Base-by-base conservation (phyloP, 2,113 vertebrate genomes). In the Rutilus rutilus region DNA sequence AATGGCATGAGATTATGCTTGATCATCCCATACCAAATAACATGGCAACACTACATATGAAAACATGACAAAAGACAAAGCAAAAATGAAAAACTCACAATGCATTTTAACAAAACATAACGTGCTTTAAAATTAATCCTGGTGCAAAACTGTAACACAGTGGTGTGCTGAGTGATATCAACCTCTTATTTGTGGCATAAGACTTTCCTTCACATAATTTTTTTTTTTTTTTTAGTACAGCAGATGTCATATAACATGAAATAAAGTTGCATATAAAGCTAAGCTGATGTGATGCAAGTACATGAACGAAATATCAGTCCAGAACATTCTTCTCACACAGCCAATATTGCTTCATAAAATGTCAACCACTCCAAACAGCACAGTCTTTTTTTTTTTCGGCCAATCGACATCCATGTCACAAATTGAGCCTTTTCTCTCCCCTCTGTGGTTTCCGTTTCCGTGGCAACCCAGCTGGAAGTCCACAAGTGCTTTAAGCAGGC, bases 391-490 rank as follows among this genome's bases (percentile, higher is more conserved):
- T 21, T 52, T 23, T 52, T 52, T 12, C 5, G 1, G 25, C 74
- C 81, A 85, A 74, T 85, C 52, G 17, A 74, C 81, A 84, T 62
- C 23, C 19, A 11, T 42, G 15, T 52, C 78, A 73, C 47, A 39
- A 86, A 67, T 81, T 64, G 52, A n/a, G 77, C 76, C 50, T 82
- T 47, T 62, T 74, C 82, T 64, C 47, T 76, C 45, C 73, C n/a
- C 50, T 42, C 67, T 17, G 27, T 54, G 50, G 52, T 73, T 19
- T 86, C 86, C 36, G 52, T 73, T 19, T 86, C 86, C 36, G 75
- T 82, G 73, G 65, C n/a, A 83, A 86, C 86, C 54, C 73, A 59
- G 64, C 25, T 82, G 54, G 64, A 87, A 65, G 78, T 80, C 83
- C 64, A 54, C 12, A 25, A 27, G 42, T 39, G 30, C 47, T 33